These are phyloP conservation scores for Cheilinus undulatus DNA, from an alignment of 2,113 vertebrate genomes.

Conservation along the genomic window DNA sequence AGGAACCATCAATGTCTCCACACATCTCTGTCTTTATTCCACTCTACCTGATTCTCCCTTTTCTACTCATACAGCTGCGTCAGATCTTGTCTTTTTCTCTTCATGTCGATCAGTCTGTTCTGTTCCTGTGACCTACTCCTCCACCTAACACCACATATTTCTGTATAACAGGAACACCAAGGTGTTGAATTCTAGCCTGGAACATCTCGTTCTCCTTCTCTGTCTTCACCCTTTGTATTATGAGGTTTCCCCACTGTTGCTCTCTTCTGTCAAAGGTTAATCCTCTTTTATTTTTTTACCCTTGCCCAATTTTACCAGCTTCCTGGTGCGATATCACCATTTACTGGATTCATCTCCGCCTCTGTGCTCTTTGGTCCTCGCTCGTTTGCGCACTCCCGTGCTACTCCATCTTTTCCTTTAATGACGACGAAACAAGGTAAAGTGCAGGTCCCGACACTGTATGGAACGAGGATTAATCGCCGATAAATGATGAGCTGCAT, in stretches of 20 bases:
- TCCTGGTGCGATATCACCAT: conserved; percentile 40
- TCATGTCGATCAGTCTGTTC: not conserved
- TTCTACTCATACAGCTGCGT: not conserved
- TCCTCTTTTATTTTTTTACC: conserved; percentile 3
- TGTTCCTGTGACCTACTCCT: conserved; percentile 23
- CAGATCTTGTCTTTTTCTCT: not conserved
- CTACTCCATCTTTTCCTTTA: conserved; percentile 47
- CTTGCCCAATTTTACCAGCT: conserved; percentile 12
- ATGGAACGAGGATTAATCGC: conserved; percentile 59
- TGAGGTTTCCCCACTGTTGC: conserved; percentile 20
- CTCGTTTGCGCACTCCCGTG: conserved; percentile 3
- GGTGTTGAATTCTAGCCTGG: conserved; percentile 36
- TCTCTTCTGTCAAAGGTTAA: conserved; percentile 42
- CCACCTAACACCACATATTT: conserved; percentile 16
- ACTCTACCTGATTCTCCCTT: not conserved
- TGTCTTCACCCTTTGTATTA: conserved; percentile 21
- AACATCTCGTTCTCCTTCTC: conserved; percentile 47
- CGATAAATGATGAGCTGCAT: conserved; percentile 65
- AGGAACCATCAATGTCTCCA: conserved; percentile 24
- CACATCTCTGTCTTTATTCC: conserved; percentile 22
- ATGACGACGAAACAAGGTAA: conserved; percentile 59
- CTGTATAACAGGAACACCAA: conserved; percentile 6
- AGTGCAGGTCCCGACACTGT: conserved; percentile 55
- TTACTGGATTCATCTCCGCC: conserved; percentile 31
- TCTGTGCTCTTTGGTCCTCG: conserved; percentile 31